A percentile compares a stretch with the other conserved stretches of the same genome.
Evolutionary conservation across 2,888 invertebrate genomes (phyloP).

Genomic region (Charanyca ferruginea): DNA sequence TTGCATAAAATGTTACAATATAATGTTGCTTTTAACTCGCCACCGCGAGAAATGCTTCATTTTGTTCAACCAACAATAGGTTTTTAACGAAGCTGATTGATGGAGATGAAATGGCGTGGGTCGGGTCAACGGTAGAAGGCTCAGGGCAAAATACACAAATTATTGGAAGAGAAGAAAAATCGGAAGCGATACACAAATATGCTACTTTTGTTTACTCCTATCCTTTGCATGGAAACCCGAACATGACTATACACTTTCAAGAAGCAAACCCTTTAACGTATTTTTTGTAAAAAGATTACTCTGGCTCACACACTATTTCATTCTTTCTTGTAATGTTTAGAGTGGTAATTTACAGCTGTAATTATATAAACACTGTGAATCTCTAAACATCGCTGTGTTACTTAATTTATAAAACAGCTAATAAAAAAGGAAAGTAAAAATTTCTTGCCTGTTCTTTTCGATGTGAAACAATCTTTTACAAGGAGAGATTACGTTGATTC

Average conservation of each 20-base stretch:
- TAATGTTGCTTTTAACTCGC: slow-evolving; percentile 79
- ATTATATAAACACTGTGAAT: too few relatives aligned
- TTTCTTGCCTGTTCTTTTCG: too few relatives aligned
- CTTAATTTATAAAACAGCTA: too few relatives aligned
- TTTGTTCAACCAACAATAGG: slow-evolving; percentile 80
- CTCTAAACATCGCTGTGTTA: too few relatives aligned
- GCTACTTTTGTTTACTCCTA: slow-evolving; percentile 52
- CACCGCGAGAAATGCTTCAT: slow-evolving; percentile 71
- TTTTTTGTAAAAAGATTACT: too few relatives aligned
- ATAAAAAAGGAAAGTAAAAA: too few relatives aligned
- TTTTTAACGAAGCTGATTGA: slow-evolving; percentile 77
- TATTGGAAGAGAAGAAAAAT: slow-evolving; percentile 56
- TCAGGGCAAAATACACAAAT: slow-evolving; percentile 52
- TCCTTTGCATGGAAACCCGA: slow-evolving; percentile 3
- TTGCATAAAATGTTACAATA: slow-evolving; percentile 82
- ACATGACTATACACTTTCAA: slow-evolving; percentile 28
- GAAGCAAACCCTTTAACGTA: neutral
- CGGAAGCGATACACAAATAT: slow-evolving; percentile 39
- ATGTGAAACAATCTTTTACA: too few relatives aligned
- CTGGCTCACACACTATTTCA: too few relatives aligned
- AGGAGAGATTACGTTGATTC: too few relatives aligned
- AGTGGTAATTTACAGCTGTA: too few relatives aligned
- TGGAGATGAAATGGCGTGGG: slow-evolving; percentile 71
- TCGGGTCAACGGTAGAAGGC: slow-evolving; percentile 50
- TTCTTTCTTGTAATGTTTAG: too few relatives aligned